These are phyloP conservation scores for Myotis daubentonii DNA, from an alignment of 2,797 vertebrate species.

Conservation along the genomic window DNA sequence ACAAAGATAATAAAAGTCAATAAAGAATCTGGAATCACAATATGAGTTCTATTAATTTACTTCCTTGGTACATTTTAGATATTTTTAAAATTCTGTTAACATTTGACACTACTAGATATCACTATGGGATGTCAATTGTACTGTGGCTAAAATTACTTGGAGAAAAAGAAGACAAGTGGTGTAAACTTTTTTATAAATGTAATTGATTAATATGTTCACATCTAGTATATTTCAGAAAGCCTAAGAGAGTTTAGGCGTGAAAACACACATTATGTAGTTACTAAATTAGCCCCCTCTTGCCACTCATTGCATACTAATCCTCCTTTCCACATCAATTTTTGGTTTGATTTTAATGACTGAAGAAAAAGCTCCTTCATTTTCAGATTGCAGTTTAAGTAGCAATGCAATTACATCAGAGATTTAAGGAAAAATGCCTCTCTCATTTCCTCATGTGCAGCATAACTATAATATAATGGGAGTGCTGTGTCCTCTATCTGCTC, in stretches of 20 bases:
- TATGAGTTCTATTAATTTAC: slow-evolving; percentile 41
- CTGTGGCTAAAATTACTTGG: not conserved
- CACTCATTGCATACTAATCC: not conserved
- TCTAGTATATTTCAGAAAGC: not conserved
- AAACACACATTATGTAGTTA: slow-evolving; percentile 52
- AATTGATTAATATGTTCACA: slow-evolving; percentile 38
- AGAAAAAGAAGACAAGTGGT: not conserved
- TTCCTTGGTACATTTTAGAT: slow-evolving; percentile 25
- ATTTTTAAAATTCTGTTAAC: slow-evolving; percentile 19
- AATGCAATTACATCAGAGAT: slow-evolving; percentile 44
- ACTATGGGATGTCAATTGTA: not conserved
- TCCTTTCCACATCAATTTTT: slow-evolving; percentile 9
- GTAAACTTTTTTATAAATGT: not conserved
- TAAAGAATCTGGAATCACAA: slow-evolving; percentile 39
- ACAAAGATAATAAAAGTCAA: slow-evolving; percentile 58
- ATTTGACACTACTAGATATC: not conserved
- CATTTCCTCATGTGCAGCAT: not conserved
- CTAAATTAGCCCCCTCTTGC: not conserved
- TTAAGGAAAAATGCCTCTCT: slow-evolving; percentile 19
- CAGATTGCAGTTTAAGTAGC: slow-evolving; percentile 47
- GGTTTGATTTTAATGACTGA: slow-evolving; percentile 38
- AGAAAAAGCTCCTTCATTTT: slow-evolving; percentile 41
- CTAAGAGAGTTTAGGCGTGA: not conserved
- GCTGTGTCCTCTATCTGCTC: not conserved
- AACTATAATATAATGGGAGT: not conserved